Evolutionary conservation across 2,113 vertebrate species (phyloP), one percentile per base, ranked within the genome.

Genomic region (Myiozetetes cayanensis): DNA sequence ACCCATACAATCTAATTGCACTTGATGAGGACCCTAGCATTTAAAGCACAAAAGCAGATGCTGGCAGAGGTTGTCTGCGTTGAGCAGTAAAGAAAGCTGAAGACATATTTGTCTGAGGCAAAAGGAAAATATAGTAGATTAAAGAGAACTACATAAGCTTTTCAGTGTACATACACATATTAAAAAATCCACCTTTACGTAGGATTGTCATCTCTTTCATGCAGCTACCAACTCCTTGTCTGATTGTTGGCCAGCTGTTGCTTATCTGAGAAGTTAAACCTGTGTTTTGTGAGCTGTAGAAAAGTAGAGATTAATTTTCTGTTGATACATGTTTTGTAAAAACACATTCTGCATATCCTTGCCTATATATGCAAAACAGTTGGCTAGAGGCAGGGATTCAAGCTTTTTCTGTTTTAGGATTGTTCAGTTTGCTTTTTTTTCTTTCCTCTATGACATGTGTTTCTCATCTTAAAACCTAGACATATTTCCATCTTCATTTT

Each of bases 291-390:
- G 62, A 91, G 77, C 37, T 1, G 0, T 1, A 39, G 67, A 78
- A 94, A 87, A 96, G n/a, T 49, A 89, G 44, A 87, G 46, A 78
- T 73, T 56, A 67, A 58, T 87, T 90, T 95, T 91, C 44, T 96
- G 44, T 85, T 72, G 56, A 39, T 71, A 59, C 1, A 12, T 81
- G n/a, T 85, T 92, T 91, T 85, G 44, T 87, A 61, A 47, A 89
- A 94, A 76, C 49, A 85, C 25, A 44, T 72, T 78, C 53, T 85
- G 62, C 62, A 27, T n/a, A 30, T 46, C 37, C 77, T 71, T 89
- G 56, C 66, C 50, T 80, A 5, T 87, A 35, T 74, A 79, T 85
- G 91, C 46, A 79, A 56, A 95, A 18, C 58, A 92, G 43, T 61
- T 89, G 30, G 41, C 61, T 82, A 24, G 55, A 82, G 33, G 56